Base-by-base conservation (phyloP, 2,888 invertebrate genomes). In the Hedychridium roseum region DNA sequence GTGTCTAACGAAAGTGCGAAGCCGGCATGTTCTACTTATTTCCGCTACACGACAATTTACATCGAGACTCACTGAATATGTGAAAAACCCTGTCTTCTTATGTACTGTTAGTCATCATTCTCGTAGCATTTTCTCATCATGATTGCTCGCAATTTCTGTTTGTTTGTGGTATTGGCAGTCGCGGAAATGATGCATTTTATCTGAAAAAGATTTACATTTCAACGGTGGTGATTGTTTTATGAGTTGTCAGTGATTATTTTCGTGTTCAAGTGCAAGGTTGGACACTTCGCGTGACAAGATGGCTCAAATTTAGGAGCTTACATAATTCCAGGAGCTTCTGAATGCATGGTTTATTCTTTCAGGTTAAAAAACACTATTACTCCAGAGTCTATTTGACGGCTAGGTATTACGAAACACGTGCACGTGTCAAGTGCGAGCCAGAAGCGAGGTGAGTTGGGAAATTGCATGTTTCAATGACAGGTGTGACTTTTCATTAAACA, bases 291-390 rank as follows among this genome's bases (percentile, higher is more conserved):
- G 60, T 68, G 67, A 70, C 72, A 72, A 72, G 67, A 74, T 75
- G 75, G 71, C 76, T 73, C 64, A 54, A 59, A 60, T 47, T 64
- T 51, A 50, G 54, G 47, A 41, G 60, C 70, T 74, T 74, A 76
- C 66, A 72, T 76, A 76, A 76, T 73, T 74, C 62, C 57, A 44
- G 54, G 35, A 43, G 45, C 36, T 51, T 50, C n/a, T 61, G 43
- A 48, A 16, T 38, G 44, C 6, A 30, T 27, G 11, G 15, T 35
- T 53, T 55, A 34, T 12, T 14, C 27, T 63, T 71, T 31, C 64
- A 77, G 76, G 65, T 76, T 15, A 70, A 71, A 61, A 76, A 71
- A 64, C 61, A 71, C 55, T 69, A 67, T 30, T 68, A 57, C 50
- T 60, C 71, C 23, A 76, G 57, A 43, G 48, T 71, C n/a, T 65